Evolutionary conservation across 2,888 invertebrate genomes (phyloP), one percentile per base, ranked within the genome.

Genomic region (Caenorhabditis drosophilae): DNA sequence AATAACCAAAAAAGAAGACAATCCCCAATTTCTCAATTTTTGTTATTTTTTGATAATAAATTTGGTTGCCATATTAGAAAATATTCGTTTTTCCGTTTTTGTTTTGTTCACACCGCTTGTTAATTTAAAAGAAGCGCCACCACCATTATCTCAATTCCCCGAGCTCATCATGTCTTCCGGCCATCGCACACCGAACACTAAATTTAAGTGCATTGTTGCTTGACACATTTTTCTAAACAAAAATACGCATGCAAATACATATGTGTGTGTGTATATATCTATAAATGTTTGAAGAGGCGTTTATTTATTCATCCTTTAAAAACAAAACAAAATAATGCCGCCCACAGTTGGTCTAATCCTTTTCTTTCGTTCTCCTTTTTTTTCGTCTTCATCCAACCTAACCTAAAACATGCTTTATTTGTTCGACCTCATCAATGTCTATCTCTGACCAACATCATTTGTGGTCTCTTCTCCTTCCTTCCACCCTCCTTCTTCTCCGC

Each of bases 351-450:
- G 38, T n/a, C n/a, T 38, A 38, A 38, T 16, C 18, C 16, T 38
- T n/a, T 38, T 34, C 12, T 16, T 48, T 41, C 23, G 45, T 45
- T 38, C 34, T 26, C 41, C 11, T 41, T 51, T 18, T 16, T 41
- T 34, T 51, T 35, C 15, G 25, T 25, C 25, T 38, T 26, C 23
- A 1, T 25, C 38, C 60, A 53, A 54, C n/a, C n/a, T n/a, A n/a
- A n/a, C n/a, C n/a, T n/a, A n/a, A n/a, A n/a, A n/a, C 60, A 44
- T 48, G 41, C 31, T 53, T 59, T 59, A 50, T 60, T 53, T 60
- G 52, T 60, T 53, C 54, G 53, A 48, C 52, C 53, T 60, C 54
- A 60, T 60, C 54, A 44, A 54, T 54, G 54, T 54, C 53, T 49
- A 54, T 25, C 48, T 25, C 35, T 50, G 47, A 51, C 26, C 26